These are phyloP conservation scores for Leucoraja erinaceus DNA, from an alignment of 2,113 vertebrate genomes.

Conservation along the genomic window DNA sequence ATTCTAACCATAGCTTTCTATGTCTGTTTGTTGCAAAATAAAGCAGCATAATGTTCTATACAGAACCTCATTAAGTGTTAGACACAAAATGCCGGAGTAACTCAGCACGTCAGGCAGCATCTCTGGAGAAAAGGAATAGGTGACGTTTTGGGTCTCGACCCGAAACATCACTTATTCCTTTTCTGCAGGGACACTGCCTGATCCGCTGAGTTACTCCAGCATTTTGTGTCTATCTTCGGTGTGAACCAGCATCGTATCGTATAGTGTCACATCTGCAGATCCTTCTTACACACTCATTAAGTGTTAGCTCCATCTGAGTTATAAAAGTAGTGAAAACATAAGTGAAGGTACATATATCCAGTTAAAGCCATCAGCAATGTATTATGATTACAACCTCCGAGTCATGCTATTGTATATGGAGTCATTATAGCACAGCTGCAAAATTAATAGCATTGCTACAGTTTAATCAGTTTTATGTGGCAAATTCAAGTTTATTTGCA, in stretches of 20 bases:
- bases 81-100: too few species aligned
- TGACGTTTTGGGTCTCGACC: too few species aligned
- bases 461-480: neutral
- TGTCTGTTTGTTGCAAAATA: neutral
- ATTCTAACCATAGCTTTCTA: neutral
- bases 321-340: neutral
- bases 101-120: too few species aligned
- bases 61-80: too few species aligned
- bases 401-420: neutral
- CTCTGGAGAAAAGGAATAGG: too few species aligned
- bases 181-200: too few species aligned
- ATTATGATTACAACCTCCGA: neutral
- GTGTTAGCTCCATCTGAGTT: neutral
- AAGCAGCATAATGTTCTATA: neutral
- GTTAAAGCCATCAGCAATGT: neutral
- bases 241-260: too few species aligned
- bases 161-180: too few species aligned
- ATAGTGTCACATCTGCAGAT: too few species aligned
- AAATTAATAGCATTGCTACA: neutral
- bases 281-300: neutral
- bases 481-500: neutral
- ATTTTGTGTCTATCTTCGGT: too few species aligned
- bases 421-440: neutral
- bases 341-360: neutral
- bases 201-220: too few species aligned